These are phyloP conservation scores for Aspidoscelis tigris DNA, from an alignment of 2,113 vertebrate genomes.

Conservation along the genomic window DNA sequence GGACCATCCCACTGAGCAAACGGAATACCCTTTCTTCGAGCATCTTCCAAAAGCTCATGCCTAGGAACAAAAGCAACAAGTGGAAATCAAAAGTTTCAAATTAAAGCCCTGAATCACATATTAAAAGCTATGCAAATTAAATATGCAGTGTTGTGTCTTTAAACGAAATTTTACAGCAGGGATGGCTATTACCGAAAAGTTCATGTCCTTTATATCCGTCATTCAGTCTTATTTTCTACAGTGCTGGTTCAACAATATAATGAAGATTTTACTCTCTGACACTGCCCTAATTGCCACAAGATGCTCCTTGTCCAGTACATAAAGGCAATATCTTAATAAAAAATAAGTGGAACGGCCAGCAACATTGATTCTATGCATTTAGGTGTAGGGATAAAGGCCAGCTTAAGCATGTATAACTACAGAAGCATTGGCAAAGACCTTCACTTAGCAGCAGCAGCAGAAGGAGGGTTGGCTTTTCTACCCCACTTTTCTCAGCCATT, in stretches of 20 bases:
- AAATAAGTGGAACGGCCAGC: not conserved
- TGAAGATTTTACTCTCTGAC: not conserved
- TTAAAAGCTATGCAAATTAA: not conserved
- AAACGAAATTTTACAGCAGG: not conserved
- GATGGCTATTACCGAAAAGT: not conserved
- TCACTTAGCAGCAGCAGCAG: not conserved
- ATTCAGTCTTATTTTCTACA: too few species aligned
- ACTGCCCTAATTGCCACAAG: not conserved
- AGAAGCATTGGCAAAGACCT: not conserved
- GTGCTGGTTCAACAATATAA: too few species aligned
- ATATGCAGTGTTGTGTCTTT: not conserved
- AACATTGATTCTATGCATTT: not conserved
- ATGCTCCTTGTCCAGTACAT: not conserved
- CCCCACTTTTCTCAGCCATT: too few species aligned
- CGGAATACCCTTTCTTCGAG: constrained; percentile 90
- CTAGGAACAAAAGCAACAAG: constrained; percentile 69
- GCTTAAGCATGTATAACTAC: not conserved
- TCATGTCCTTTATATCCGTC: too few species aligned
- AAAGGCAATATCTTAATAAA: not conserved
- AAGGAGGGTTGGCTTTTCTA: too few species aligned
- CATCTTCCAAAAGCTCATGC: constrained; percentile 95
- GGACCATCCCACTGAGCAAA: constrained; percentile 98
- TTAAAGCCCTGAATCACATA: not conserved
- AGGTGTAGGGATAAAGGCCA: not conserved
- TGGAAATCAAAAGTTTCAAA: not conserved